These are phyloP conservation scores for Micoletzkya japonica DNA, from an alignment of 2,888 invertebrate species.

Conservation along the genomic window DNA sequence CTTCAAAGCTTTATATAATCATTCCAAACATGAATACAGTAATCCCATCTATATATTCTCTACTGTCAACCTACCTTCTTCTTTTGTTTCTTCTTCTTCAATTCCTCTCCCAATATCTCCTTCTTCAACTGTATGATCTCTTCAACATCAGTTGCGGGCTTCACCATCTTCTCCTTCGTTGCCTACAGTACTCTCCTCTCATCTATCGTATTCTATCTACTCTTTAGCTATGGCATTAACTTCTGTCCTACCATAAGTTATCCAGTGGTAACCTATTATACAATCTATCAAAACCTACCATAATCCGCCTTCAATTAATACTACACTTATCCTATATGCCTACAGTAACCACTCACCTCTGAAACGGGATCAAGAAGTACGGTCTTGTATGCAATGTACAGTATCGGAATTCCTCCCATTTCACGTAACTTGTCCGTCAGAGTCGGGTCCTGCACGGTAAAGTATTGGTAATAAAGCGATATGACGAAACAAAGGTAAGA, in stretches of 20 bases:
- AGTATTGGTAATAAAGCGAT: not conserved
- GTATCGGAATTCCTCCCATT: slow-evolving; percentile 23
- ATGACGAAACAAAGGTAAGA: not conserved
- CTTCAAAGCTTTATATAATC: not conserved
- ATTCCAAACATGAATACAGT: too few relatives aligned
- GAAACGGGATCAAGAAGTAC: slow-evolving; percentile 25
- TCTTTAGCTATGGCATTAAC: too few relatives aligned
- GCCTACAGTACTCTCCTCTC: too few relatives aligned
- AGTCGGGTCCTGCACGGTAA: not conserved
- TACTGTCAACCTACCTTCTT: slow-evolving; percentile 19
- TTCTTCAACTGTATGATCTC: slow-evolving; percentile 25
- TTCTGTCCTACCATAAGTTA: too few relatives aligned
- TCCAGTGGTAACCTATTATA: too few relatives aligned
- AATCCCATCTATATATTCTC: too few relatives aligned
- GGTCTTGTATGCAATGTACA: slow-evolving; percentile 30
- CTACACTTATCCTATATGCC: not conserved
- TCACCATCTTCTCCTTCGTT: slow-evolving; percentile 5
- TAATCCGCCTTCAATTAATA: too few relatives aligned
- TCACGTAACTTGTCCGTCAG: slow-evolving; percentile 18
- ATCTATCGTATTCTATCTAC: too few relatives aligned
- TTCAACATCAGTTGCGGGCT: slow-evolving; percentile 10
- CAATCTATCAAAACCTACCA: too few relatives aligned
- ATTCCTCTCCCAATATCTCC: slow-evolving; percentile 21
- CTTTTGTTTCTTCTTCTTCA: slow-evolving; percentile 24
- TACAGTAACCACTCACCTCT: slow-evolving; percentile 9